phyloP scores from a whole-genome alignment of 1,140 invertebrate species.

The Stegodyphus mimosarum region DNA sequence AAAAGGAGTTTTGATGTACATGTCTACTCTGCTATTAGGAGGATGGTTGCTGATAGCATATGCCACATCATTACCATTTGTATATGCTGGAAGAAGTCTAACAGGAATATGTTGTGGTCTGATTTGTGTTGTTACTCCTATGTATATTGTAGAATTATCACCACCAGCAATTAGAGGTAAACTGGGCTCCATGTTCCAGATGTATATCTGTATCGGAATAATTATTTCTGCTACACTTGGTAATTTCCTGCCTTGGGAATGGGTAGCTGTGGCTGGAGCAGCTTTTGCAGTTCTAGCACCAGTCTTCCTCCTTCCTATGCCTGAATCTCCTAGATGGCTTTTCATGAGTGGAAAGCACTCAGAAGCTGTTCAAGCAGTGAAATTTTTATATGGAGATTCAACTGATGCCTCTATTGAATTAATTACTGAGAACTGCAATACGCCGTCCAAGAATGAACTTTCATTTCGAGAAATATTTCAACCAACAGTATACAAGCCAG shows the following conservation, averaged over 20 bases:
- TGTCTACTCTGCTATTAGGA: slow-evolving; percentile 78
- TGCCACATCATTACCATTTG: slow-evolving; percentile 68
- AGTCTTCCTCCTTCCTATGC: slow-evolving; percentile 73
- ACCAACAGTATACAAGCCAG: slow-evolving; percentile 74
- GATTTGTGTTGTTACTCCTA: slow-evolving; percentile 74
- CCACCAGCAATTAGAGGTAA: slow-evolving; percentile 83
- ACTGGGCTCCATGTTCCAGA: slow-evolving; percentile 83
- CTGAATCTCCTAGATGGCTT: slow-evolving; percentile 85
- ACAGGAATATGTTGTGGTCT: slow-evolving; percentile 76
- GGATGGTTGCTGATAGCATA: slow-evolving; percentile 83
- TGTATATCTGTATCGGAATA: slow-evolving; percentile 82
- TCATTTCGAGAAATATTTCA: slow-evolving; percentile 29
- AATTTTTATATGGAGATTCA: slow-evolving; percentile 47
- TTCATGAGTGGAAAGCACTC: slow-evolving; percentile 79
- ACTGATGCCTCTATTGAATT: slow-evolving; percentile 16
- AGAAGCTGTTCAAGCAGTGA: slow-evolving; percentile 73
- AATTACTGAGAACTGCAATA: slow-evolving; percentile 8
- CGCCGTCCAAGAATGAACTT: background rate
- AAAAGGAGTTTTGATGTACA: slow-evolving; percentile 78
- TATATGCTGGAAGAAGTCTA: slow-evolving; percentile 76
- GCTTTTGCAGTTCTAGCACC: slow-evolving; percentile 75
- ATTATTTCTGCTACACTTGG: slow-evolving; percentile 81
- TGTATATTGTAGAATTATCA: slow-evolving; percentile 91
- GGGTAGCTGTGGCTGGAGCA: slow-evolving; percentile 76
- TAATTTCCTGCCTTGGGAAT: slow-evolving; percentile 77